A percentile compares a stretch with the other conserved stretches of the same genome.
Conservation (phyloP, 2,797 vertebrate species). For the Jordanella pulchra region DNA sequence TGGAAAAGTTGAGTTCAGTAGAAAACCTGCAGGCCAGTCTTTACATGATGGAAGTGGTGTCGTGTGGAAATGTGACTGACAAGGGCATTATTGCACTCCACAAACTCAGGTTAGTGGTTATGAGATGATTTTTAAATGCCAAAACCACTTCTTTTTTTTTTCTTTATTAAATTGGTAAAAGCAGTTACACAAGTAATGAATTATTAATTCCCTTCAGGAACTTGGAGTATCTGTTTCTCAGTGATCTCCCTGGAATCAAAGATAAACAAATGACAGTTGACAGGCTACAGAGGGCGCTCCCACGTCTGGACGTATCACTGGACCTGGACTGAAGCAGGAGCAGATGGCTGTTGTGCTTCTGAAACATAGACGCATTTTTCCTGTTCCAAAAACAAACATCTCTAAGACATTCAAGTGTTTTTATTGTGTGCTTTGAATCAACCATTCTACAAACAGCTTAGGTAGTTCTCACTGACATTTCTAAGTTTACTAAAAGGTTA, state of each 20-base stretch:
- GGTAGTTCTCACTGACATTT: slow-evolving; percentile 4
- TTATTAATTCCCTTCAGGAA: slow-evolving; percentile 79
- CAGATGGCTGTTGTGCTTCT: not conserved
- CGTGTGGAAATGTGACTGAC: slow-evolving; percentile 93
- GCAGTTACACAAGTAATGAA: not conserved
- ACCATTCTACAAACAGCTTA: not conserved
- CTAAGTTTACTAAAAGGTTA: slow-evolving; percentile 53
- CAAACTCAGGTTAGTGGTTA: slow-evolving; percentile 79
- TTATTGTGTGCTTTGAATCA: not conserved
- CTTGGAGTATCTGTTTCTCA: slow-evolving; percentile 88
- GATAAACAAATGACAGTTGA: slow-evolving; percentile 79
- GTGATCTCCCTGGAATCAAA: slow-evolving; percentile 90
- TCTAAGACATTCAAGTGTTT: not conserved
- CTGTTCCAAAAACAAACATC: not conserved
- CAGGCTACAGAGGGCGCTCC: slow-evolving; percentile 83
- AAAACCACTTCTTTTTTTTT: not conserved
- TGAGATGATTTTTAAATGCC: not conserved
- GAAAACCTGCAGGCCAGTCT: slow-evolving; percentile 86
- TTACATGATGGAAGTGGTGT: slow-evolving; percentile 85
- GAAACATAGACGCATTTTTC: not conserved
- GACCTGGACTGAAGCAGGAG: slow-evolving; percentile 79
- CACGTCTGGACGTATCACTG: slow-evolving; percentile 83
- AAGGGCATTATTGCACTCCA: slow-evolving; percentile 87
- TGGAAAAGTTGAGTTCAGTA: slow-evolving; percentile 86
- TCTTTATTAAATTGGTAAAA: not conserved